A percentile compares a stretch with the other conserved stretches of the same genome.
Evolutionary conservation across 2,113 vertebrate genomes (phyloP).

Genomic region (Oreochromis aureus): DNA sequence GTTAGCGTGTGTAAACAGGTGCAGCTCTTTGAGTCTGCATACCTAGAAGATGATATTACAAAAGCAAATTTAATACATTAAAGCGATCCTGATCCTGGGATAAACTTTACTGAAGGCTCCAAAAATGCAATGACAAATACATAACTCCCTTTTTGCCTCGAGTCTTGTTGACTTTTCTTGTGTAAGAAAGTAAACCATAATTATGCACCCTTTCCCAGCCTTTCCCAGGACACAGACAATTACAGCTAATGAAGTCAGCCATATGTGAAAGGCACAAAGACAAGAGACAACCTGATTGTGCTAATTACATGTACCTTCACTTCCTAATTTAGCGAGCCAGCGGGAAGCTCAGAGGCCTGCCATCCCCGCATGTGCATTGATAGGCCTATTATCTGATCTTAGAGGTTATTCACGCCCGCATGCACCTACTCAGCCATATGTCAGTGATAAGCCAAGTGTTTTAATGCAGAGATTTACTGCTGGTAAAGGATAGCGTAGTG

Average conservation of each 20-base stretch:
- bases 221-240: conserved; percentile 22
- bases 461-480: background rate
- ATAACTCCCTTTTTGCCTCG: background rate
- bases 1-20: conserved; percentile 31
- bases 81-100: conserved; percentile 4
- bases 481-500: background rate
- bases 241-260: conserved; percentile 52
- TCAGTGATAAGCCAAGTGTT: background rate
- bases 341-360: conserved; percentile 35
- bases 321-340: conserved; percentile 36
- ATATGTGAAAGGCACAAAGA: conserved; percentile 41
- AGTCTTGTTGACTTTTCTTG: conserved; percentile 45
- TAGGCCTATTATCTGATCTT: conserved; percentile 47
- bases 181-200: conserved; percentile 47
- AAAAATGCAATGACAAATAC: background rate
- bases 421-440: conserved; percentile 40
- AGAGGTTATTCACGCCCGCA: background rate
- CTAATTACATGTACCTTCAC: conserved; percentile 54
- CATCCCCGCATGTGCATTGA: conserved; percentile 46
- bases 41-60: conserved; percentile 29
- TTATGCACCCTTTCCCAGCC: conserved; percentile 20
- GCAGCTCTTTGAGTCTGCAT: background rate
- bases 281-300: conserved; percentile 49
- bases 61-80: conserved; percentile 22
- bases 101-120: background rate